These are phyloP conservation scores for Alsophila aescularia DNA, from an alignment of 2,888 invertebrate species.

Conservation along the genomic window DNA sequence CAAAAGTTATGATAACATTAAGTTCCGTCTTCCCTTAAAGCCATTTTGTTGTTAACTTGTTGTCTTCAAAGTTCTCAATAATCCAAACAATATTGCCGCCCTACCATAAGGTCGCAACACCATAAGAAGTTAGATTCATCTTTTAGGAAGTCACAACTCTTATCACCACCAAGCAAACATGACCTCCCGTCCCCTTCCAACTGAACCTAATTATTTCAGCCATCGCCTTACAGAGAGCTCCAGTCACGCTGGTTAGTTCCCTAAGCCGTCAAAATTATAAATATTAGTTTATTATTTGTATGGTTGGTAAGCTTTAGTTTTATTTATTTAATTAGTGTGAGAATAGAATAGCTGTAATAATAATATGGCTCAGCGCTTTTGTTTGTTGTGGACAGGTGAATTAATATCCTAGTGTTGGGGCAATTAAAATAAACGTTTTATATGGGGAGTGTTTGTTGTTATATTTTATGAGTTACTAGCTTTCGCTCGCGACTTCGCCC, in stretches of 20 bases:
- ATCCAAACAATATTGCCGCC: constrained; percentile 31
- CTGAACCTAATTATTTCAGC: constrained; percentile 12
- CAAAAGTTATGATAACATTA: background rate
- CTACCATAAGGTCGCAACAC: constrained; percentile 39
- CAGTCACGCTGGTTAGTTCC: constrained; percentile 23
- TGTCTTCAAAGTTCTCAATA: constrained; percentile 2
- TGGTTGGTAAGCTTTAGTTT: constrained; percentile 33
- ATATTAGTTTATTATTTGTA: constrained; percentile 42
- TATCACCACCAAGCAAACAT: constrained; percentile 35
- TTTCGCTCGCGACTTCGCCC: no score
- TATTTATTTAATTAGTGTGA: constrained; percentile 48
- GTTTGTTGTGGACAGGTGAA: constrained; percentile 14
- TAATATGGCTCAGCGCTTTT: constrained; percentile 14
- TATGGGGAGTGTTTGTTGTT: no score
- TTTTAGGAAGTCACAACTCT: constrained; percentile 48
- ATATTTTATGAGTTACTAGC: no score
- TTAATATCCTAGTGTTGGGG: constrained; percentile 2
- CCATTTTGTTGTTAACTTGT: background rate
- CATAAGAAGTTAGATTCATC: constrained; percentile 43
- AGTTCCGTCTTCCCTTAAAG: background rate
- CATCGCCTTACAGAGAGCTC: constrained; percentile 28
- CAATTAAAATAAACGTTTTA: background rate
- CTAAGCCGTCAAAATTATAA: constrained; percentile 41
- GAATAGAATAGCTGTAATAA: constrained; percentile 29
- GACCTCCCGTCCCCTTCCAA: constrained; percentile 31